A percentile compares a stretch with the other conserved stretches of the same genome.
Conservation (phyloP, 2,113 vertebrate genomes). For the Odocoileus virginianus region DNA sequence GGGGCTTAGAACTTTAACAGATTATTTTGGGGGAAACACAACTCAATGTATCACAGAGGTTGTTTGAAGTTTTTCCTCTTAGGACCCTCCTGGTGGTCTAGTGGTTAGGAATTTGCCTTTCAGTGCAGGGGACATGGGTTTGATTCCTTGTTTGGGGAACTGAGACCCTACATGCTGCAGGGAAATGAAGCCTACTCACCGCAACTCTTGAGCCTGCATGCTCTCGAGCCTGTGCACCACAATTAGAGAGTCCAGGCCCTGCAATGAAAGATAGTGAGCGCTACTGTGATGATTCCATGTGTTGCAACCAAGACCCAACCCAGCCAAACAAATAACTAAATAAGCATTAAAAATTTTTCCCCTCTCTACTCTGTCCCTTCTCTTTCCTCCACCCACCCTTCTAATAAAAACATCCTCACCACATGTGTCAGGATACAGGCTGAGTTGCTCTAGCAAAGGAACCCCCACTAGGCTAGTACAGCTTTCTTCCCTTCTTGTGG, state of each 20-base stretch:
- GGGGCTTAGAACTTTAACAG: not conserved
- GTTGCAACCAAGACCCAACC: not conserved
- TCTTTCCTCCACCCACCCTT: not conserved
- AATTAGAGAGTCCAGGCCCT: not conserved
- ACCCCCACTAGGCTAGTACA: accelerated
- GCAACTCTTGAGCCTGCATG: not conserved
- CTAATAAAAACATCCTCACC: not conserved
- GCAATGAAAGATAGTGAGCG: not conserved
- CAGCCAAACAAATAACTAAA: not conserved
- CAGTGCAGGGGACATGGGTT: not conserved
- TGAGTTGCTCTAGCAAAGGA: not conserved
- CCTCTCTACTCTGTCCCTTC: not conserved
- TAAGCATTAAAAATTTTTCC: not conserved
- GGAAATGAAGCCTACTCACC: not conserved
- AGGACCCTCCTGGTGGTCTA: not conserved
- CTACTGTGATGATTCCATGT: not conserved
- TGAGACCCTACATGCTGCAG: not conserved
- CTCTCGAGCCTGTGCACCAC: not conserved
- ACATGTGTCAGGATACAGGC: not conserved
- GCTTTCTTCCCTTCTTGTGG: accelerated
- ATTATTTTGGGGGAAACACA: not conserved
- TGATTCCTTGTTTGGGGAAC: not conserved
- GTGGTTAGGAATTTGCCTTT: not conserved
- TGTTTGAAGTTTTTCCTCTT: not conserved
- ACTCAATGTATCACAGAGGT: not conserved